phyloP scores from a whole-genome alignment of 2,888 invertebrate genomes.

The Chrysomela aeneicollis region DNA sequence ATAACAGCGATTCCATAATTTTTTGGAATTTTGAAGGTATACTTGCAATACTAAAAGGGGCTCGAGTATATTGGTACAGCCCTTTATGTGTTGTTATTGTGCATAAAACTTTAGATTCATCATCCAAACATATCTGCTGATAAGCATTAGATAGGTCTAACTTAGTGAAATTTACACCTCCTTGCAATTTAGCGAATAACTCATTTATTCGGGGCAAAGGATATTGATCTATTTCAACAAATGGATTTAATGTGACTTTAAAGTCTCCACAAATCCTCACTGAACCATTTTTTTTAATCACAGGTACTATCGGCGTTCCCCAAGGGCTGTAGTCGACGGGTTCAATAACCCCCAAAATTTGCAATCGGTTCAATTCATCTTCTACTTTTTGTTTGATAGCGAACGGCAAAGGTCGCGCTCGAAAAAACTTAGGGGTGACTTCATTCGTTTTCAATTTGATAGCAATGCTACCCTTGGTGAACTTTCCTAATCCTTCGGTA shows the following conservation, averaged over 20 bases:
- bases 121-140: slow-evolving; percentile 26
- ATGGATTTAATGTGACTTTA: neutral
- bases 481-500: slow-evolving; percentile 7
- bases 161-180: slow-evolving; percentile 26
- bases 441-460: slow-evolving; percentile 1
- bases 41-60: neutral
- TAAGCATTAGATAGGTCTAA: slow-evolving; percentile 25
- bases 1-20: slow-evolving; percentile 13
- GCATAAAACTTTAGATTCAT: slow-evolving; percentile 14
- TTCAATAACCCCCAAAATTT: slow-evolving; percentile 11
- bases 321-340: slow-evolving; percentile 10
- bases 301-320: slow-evolving; percentile 13
- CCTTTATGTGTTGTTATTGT: slow-evolving; percentile 25
- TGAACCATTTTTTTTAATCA: neutral
- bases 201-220: slow-evolving; percentile 6
- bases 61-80: slow-evolving; percentile 21
- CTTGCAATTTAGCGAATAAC: slow-evolving; percentile 11
- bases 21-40: too few species aligned
- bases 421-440: slow-evolving; percentile 2
- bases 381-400: slow-evolving; percentile 15
- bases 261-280: slow-evolving; percentile 7
- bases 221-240: slow-evolving; percentile 1
- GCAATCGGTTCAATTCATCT: slow-evolving; percentile 12
- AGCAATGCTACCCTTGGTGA: slow-evolving; percentile 8
- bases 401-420: slow-evolving; percentile 13